A percentile compares a stretch with the other conserved stretches of the same genome.
Conservation (phyloP, 2,888 invertebrate species). For the Pseudeuparius sepicola region DNA sequence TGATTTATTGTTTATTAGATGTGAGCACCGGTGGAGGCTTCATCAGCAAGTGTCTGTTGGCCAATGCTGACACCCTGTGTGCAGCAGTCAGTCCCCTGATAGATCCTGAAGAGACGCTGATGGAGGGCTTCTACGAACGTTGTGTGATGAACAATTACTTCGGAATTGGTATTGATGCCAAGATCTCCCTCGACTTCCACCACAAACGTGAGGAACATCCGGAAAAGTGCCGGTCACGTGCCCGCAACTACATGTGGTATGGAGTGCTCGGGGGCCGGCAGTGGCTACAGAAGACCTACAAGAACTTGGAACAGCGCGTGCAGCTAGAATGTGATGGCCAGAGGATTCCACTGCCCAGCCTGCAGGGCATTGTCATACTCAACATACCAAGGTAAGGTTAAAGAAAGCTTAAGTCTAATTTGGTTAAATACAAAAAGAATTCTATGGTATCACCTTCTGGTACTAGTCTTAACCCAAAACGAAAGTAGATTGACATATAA, state of each 20-base stretch:
- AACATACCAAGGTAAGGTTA: constrained; percentile 77
- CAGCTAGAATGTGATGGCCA: constrained; percentile 95
- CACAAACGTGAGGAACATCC: constrained; percentile 95
- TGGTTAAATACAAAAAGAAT: too few relatives aligned
- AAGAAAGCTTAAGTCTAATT: neutral
- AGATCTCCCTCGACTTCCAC: constrained; percentile 94
- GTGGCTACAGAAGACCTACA: constrained; percentile 81
- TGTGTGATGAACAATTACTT: constrained; percentile 99
- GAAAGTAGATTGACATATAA: too few relatives aligned
- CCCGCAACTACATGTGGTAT: constrained; percentile 95
- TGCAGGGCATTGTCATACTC: constrained; percentile 93
- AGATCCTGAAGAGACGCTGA: constrained; percentile 80
- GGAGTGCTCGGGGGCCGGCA: constrained; percentile 73
- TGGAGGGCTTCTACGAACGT: constrained; percentile 84
- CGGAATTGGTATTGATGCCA: constrained; percentile 96
- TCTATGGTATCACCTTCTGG: too few relatives aligned
- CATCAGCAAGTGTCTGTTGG: constrained; percentile 88
- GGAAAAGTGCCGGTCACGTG: constrained; percentile 88
- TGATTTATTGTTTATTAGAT: constrained; percentile 18
- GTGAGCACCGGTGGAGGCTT: constrained; percentile 62
- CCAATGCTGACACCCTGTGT: constrained; percentile 92
- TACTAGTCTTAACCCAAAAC: too few relatives aligned
- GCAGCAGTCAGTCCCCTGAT: constrained; percentile 93
- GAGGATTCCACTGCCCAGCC: constrained; percentile 85
- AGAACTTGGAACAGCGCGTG: constrained; percentile 91